Evolutionary conservation across 2,888 invertebrate species (phyloP).

Genomic region (Stenchaetothrips biformis): DNA sequence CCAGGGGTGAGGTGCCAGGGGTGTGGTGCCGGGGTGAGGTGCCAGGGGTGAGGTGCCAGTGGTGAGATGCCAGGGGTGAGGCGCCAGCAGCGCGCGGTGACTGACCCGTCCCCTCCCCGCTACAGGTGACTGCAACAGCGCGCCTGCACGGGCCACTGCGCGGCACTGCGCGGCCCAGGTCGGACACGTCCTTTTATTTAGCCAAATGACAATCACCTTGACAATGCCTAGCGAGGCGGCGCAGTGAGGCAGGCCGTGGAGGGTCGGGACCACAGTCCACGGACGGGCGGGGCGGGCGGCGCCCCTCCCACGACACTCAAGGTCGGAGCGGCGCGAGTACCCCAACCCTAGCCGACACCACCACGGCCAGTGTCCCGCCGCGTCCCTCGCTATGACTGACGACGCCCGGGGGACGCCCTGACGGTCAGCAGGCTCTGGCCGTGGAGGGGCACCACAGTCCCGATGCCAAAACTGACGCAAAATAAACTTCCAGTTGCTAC

Average conservation of each 20-base stretch:
- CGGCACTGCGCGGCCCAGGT: not conserved
- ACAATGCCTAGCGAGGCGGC: not conserved
- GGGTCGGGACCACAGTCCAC: not conserved
- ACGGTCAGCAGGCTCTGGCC: not conserved
- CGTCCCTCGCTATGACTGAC: not conserved
- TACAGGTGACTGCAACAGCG: not conserved
- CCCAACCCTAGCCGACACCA: not conserved
- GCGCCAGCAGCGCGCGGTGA: not conserved
- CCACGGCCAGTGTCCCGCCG: no score
- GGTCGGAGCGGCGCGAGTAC: not conserved
- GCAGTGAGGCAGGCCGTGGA: not conserved
- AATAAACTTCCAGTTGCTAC: no score
- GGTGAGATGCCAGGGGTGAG: not conserved
- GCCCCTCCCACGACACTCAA: not conserved
- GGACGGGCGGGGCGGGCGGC: no score
- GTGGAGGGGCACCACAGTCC: not conserved
- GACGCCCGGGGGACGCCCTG: not conserved
- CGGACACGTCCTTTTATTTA: conserved; percentile 2
- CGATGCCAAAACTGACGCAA: not conserved
- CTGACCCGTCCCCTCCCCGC: not conserved
- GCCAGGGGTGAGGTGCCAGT: not conserved
- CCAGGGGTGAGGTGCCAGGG: not conserved
- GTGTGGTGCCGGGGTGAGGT: not conserved
- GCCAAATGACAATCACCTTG: conserved; percentile 6
- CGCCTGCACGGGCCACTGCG: not conserved